These are phyloP conservation scores for Heliopora coerulea DNA, from an alignment of 92 coral and sea anemone species.

Conservation along the genomic window DNA sequence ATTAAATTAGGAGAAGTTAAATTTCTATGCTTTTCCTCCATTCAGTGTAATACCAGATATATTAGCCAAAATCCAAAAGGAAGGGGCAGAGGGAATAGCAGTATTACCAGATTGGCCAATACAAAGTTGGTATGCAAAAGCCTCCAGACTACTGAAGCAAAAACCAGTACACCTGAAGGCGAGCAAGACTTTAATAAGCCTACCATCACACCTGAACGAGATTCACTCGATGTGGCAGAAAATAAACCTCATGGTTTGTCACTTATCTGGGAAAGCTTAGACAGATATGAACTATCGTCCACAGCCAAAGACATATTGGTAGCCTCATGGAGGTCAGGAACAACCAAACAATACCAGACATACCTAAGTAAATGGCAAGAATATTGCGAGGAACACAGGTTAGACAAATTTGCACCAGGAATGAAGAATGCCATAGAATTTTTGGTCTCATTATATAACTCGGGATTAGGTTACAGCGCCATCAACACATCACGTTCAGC, in stretches of 20 bases:
- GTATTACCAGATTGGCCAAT: conserved; percentile 59
- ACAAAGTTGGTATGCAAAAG: too few relatives aligned
- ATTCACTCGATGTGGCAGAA: too few relatives aligned
- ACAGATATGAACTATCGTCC: too few relatives aligned
- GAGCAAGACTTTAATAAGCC: too few relatives aligned
- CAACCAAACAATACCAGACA: conserved; percentile 39
- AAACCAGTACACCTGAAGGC: too few relatives aligned
- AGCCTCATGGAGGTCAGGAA: too few relatives aligned
- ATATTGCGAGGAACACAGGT: conserved; percentile 22
- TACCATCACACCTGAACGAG: too few relatives aligned
- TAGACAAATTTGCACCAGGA: conserved; percentile 16
- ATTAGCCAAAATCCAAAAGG: conserved; percentile 51
- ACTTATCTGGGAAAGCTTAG: too few relatives aligned
- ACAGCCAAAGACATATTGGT: too few relatives aligned
- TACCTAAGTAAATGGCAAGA: not conserved
- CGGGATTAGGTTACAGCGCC: not conserved
- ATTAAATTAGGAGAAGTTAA: conserved; percentile 42
- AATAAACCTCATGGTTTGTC: too few relatives aligned
- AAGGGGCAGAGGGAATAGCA: conserved; percentile 46
- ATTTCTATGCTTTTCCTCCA: conserved; percentile 58
- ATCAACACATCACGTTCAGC: conserved; percentile 7
- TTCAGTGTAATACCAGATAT: conserved; percentile 50
- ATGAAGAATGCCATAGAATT: conserved; percentile 39
- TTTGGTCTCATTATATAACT: not conserved
- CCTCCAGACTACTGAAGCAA: too few relatives aligned